Evolutionary conservation across 2,888 invertebrate genomes (phyloP), one percentile per base, ranked within the genome.

Genomic region (Malthinus seriepunctatus): DNA sequence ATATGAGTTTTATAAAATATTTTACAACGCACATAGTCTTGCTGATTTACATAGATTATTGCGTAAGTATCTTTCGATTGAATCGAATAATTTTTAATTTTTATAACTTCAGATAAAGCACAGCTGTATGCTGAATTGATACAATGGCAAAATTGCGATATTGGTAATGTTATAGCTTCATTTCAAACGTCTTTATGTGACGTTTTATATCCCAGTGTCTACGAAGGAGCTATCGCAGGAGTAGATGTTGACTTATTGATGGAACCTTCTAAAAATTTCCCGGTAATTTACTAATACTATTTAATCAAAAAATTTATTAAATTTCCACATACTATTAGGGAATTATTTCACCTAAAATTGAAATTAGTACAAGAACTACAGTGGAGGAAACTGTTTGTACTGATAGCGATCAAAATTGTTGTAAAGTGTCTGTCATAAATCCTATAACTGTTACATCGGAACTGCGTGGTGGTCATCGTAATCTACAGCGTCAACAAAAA

Each of bases 311-410:
- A 12, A 11, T 38, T n/a, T n/a, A 23, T 23, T 6, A 42, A 52
- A 51, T 38, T 67, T n/a, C n/a, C n/a, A n/a, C n/a, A n/a, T n/a
- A n/a, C n/a, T n/a, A 67, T 71, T 68, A 88, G 88, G 89, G 89
- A 46, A 88, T 88, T 39, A 78, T 89, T 44, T 84, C 87, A 1
- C 89, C 89, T 0, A 89, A 89, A 79, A 84, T 89, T 56, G 88
- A 88, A 76, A 80, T 89, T 54, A 82, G 84, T 3, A 88, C 88
- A 0, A 87, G 84, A 71, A 86, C 88, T 1, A 83, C 84, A 0
- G 84, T 89, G 56, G 86, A 88, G 71, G 88, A 88, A 75, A 81
- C 84, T 2, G 60, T 79, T 35, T 73, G 71, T 52, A 38, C 51
- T 9, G 58, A 69, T 1, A 23, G 15, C 35, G 50, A 66, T n/a